Base-by-base conservation (phyloP, 2,888 invertebrate species). In the Troilus luridus region DNA sequence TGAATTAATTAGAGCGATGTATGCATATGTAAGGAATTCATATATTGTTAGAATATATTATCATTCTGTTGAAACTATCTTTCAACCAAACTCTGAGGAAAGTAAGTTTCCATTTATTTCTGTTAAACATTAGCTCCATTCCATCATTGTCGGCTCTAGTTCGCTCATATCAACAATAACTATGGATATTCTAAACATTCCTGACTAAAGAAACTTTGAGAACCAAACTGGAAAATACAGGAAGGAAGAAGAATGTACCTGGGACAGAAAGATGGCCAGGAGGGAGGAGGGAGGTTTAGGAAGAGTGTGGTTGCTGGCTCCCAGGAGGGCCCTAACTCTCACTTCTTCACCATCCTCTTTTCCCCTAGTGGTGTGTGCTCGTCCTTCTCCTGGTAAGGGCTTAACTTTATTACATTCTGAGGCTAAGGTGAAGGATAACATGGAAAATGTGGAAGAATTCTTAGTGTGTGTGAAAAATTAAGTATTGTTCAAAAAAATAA, bases 251-350 rank as follows among this genome's bases (percentile, higher is more conserved):
- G 41, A 14, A 10, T 59, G 59, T 12, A 59, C 59, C 27, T n/a
- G 67, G 24, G 1, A 9, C 41, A 77, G 27, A 14, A 17, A 41
- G 41, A 77, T 77, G 27, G 41, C 12, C 27, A 2, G 41, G 41
- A 41, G 41, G n/a, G 11, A 41, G 72, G 0, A 27, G 72, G 27
- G 27, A 41, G 72, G 41, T 77, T 77, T 77, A 77, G 72, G 72
- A 12, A 77, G 72, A 17, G 17, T 77, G 17, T 27, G 72, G 14
- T 19, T 77, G 27, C 27, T 77, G 72, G 72, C 41, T 41, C 72
- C 72, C 72, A 77, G 9, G 72, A 77, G 72, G 27, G 72, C 19
- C 21, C 72, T 77, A 77, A 77, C 72, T 77, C 41, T 17, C 72
- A 77, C 72, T 77, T 77, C 27, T 77, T 77, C 41, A 7, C 17